These are phyloP conservation scores for Corydoras sp. DNA, from an alignment of 2,113 vertebrate species.

Conservation along the genomic window DNA sequence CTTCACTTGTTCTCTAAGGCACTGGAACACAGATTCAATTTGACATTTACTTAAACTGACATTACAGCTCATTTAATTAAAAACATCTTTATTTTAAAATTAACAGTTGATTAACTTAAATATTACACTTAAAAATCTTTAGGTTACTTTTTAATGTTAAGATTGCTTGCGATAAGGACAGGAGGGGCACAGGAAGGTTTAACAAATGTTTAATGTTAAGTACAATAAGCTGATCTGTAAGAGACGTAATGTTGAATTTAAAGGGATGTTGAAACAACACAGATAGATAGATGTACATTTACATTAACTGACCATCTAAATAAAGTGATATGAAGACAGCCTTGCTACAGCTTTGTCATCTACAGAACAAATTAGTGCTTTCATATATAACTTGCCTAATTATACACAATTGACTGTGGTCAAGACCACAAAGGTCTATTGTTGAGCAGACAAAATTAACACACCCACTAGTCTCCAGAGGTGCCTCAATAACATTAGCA, in stretches of 20 bases:
- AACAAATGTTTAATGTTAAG: background rate
- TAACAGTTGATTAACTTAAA: too few relatives aligned
- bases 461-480: constrained; percentile 26
- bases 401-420: constrained; percentile 9
- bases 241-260: background rate
- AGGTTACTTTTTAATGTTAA: too few relatives aligned
- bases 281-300: constrained; percentile 10
- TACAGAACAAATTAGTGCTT: constrained; percentile 6
- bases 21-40: constrained; percentile 58
- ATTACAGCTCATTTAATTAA: too few relatives aligned
- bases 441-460: constrained; percentile 54
- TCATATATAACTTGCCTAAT: constrained; percentile 18
- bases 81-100: too few relatives aligned
- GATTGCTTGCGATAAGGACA: too few relatives aligned
- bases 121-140: too few relatives aligned
- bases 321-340: constrained; percentile 13
- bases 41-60: constrained; percentile 51
- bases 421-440: constrained; percentile 53
- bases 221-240: too few relatives aligned
- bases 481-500: constrained; percentile 43
- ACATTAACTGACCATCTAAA: constrained; percentile 22
- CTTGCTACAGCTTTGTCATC: background rate
- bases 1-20: constrained; percentile 59
- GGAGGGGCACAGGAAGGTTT: too few relatives aligned
- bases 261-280: background rate